Evolutionary conservation across 2,888 invertebrate genomes (phyloP), one percentile per base, ranked within the genome.

Genomic region (Stenurella melanura): DNA sequence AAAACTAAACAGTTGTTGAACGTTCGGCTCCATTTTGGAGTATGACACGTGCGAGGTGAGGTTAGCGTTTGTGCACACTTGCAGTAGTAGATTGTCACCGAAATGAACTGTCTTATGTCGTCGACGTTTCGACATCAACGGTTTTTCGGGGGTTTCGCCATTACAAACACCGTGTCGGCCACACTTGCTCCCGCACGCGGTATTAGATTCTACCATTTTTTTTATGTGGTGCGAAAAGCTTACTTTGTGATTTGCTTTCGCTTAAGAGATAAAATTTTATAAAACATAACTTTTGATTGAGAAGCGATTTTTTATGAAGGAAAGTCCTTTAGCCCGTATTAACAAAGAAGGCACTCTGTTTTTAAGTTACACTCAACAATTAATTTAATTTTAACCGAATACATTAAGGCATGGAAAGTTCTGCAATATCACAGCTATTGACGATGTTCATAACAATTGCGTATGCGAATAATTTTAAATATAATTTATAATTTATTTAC

Each of bases 61-160:
- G 84, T 91, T 93, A 75, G 94, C 92, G 89, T 94, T 94, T 18
- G 94, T 93, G 89, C 94, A 94, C 71, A 94, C 94, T 89, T 94
- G 94, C 89, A 94, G 92, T 82, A 94, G 89, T 34, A 95, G 91
- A 88, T 94, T 95, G 87, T 95, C 95, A 76, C 95, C 95, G 87
- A 95, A 95, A 89, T 95, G 95, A 69, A 95, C 95, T 68, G 95
- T 95, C 89, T 95, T 95, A 90, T 95, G 94, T 76, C 95, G 92
- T 73, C 94, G 92, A 75, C 95, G 92, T 72, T 94, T 93, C 77
- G 93, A 93, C 87, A 94, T 91, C 72, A 89, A 84, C 83, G 86
- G 83, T 82, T 87, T 89, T 84, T 89, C 89, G 85, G 90, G 87
- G 83, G 87, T 76, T 86, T 90, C 87, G 26, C 86, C 87, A 82